Evolutionary conservation across 2,797 vertebrate species (phyloP).

Genomic region (Denticeps clupeoides): DNA sequence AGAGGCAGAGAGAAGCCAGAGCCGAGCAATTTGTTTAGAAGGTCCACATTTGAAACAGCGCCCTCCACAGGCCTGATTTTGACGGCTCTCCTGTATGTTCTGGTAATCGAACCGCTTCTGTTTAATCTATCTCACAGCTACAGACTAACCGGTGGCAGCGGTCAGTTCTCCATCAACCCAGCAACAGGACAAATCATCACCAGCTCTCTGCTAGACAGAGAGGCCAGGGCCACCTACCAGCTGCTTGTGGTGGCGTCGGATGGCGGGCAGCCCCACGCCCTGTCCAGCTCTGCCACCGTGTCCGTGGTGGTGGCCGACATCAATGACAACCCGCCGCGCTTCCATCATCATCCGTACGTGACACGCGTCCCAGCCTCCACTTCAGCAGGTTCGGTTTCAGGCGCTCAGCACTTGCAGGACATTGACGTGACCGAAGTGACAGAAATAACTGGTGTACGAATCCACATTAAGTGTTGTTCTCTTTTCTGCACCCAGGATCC

Average conservation of each 20-base stretch:
- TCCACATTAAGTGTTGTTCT: background rate
- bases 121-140: constrained; percentile 61
- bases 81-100: background rate
- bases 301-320: constrained; percentile 76
- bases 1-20: too few relatives aligned
- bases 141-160: constrained; percentile 78
- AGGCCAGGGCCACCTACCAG: constrained; percentile 75
- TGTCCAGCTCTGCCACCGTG: constrained; percentile 87
- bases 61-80: constrained; percentile 38
- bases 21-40: too few relatives aligned
- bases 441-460: too few relatives aligned
- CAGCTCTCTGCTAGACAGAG: constrained; percentile 82
- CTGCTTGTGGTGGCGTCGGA: constrained; percentile 84
- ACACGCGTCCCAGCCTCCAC: constrained; percentile 85
- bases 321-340: constrained; percentile 92
- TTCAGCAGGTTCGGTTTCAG: constrained; percentile 62
- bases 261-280: constrained; percentile 64
- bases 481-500: constrained; percentile 58
- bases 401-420: too few relatives aligned
- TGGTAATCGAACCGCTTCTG: background rate
- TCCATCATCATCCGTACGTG: constrained; percentile 95
- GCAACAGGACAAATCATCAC: constrained; percentile 96
- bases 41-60: constrained; percentile 46
- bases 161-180: constrained; percentile 94
- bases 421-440: too few relatives aligned